Evolutionary conservation across 2,113 vertebrate genomes (phyloP), one percentile per base, ranked within the genome.

Genomic region (Lagopus leucura): DNA sequence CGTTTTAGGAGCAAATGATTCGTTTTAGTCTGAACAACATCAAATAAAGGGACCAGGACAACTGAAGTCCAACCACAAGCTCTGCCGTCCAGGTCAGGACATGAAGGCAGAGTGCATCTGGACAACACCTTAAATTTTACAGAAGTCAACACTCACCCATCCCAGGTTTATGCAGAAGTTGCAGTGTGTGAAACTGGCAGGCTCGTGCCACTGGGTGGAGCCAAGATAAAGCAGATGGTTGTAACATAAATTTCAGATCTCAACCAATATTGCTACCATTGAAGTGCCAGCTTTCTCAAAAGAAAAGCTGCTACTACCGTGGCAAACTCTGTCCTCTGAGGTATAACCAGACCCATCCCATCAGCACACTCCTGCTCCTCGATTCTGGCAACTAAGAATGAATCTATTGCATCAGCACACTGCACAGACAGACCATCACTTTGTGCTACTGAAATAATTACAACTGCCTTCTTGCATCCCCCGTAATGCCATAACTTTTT

Each of bases 141-240:
- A 45, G 38, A 61, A 65, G 6, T 11, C 84, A 60, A 11, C 10
- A 1, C 3, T 16, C 6, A 32, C 2, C 30, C n/a, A 13, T 0
- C 13, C 36, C 1, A 4, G n/a, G 34, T 3, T 28, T 15, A 0
- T 1, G 5, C 36, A 20, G 69, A 55, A 88, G 34, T 7, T 1
- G 83, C 3, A 2, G 19, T 1, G 13, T 2, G 61, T 36, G 86
- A 34, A 83, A 80, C 16, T 96, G 94, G 86, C 92, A 66, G 38
- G 64, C 57, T 5, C 58, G 45, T 34, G 75, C 91, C 92, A 95
- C 86, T 61, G 88, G 93, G 86, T 91, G 92, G 91, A 94, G 92
- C 95, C 92, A 81, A 77, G 95, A 83, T 0, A 71, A 91, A 90
- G 92, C 89, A 92, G 91, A 96, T 95, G 91, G 76, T 47, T 64